Base-by-base conservation (phyloP, 2,888 invertebrate species). In the Epirrhoe tristata region DNA sequence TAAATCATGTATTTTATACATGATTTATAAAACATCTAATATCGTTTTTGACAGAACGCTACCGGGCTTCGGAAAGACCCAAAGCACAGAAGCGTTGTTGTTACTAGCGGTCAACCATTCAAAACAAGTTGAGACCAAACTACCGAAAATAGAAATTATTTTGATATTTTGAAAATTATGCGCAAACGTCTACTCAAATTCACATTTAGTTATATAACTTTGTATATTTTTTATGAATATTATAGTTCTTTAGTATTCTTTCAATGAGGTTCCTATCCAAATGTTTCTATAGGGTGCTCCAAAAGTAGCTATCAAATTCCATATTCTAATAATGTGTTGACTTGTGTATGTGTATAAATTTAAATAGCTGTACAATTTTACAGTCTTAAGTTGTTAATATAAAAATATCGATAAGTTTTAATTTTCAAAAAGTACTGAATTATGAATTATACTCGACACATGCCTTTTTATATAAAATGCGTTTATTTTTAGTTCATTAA, bases 391-490 rank as follows among this genome's bases (percentile, higher is more conserved):
- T 43, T 43, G 12, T 43, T 12, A 43, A 12, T 43, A 43, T 10
- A 12, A 43, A 43, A 43, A 43, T 43, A 43, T 12, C 3, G 14
- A 48, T 52, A 54, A 14, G 46, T 60, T 43, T 61, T 31, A 34
- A 56, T 14, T 36, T 62, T 48, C 17, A 5, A 54, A 48, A 58
- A 54, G 57, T 66, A 66, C 57, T 60, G 58, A 67, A 63, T 63
- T 51, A 63, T 55, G 46, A 63, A 62, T 51, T 61, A 61, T 61
- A 54, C 46, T 46, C 57, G 48, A 52, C 31, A 43, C 43, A 52
- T 63, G 56, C 17, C 31, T 51, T 14, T 54, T 10, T 12, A 34
- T 32, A 56, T 10, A 16, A 34, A 36, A 39, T 39, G 39, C 43
- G 51, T 57, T 60, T 34, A 48, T 32, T 39, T 55, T 60, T 54